Conservation (phyloP, 2,888 invertebrate genomes). For the Oligia fasciuncula region DNA sequence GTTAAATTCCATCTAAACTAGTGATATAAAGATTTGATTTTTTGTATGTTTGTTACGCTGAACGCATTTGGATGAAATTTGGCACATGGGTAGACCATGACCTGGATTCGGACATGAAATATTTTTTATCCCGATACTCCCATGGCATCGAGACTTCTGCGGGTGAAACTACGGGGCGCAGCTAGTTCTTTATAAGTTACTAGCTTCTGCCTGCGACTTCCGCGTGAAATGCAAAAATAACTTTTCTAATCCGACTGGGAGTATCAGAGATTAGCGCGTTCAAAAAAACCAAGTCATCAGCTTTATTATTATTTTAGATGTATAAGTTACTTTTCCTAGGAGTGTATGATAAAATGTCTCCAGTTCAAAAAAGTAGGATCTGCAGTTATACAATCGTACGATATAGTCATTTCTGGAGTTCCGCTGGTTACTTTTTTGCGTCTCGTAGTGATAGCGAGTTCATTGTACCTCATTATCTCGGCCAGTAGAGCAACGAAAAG, state of each 20-base stretch:
- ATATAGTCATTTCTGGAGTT: neutral
- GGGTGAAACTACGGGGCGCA: neutral
- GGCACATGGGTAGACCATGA: neutral
- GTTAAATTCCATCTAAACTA: neutral
- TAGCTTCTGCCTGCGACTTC: too few relatives aligned
- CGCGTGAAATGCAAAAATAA: too few relatives aligned
- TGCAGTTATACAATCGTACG: neutral
- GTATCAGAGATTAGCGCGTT: too few relatives aligned
- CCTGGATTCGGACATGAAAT: neutral
- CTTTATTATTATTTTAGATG: too few relatives aligned
- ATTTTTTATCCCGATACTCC: neutral
- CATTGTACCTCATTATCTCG: conserved; percentile 29
- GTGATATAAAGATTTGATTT: neutral
- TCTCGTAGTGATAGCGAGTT: conserved; percentile 34
- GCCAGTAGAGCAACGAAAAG: conserved; percentile 30
- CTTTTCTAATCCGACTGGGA: too few relatives aligned
- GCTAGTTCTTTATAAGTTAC: neutral
- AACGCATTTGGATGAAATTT: neutral
- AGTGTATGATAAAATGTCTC: too few relatives aligned
- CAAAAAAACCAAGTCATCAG: too few relatives aligned
- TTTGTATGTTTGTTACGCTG: neutral
- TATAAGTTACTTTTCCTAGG: too few relatives aligned
- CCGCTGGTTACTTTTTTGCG: neutral
- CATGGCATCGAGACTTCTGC: neutral
- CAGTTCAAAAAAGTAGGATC: neutral